Conservation (phyloP, 2,797 vertebrate genomes). For the Cygnus olor region DNA sequence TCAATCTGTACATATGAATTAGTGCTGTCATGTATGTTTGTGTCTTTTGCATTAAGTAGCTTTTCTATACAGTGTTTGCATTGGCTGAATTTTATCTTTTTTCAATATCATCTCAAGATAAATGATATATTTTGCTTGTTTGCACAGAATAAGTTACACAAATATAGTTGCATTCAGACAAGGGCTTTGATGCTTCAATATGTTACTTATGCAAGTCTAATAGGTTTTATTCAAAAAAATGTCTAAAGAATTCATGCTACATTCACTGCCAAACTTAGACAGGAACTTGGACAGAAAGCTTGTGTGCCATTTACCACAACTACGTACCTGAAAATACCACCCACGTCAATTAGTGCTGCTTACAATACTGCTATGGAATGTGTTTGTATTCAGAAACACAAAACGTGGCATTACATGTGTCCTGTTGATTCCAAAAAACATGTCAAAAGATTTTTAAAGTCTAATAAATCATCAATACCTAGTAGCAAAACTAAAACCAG, state of each 20-base stretch:
- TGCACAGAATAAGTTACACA: not conserved
- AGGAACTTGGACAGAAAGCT: not conserved
- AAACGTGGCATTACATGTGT: not conserved
- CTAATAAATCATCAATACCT: not conserved
- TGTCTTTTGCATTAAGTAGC: not conserved
- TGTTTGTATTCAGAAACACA: not conserved
- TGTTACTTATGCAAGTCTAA: not conserved
- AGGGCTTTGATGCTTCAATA: not conserved
- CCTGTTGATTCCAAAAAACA: not conserved
- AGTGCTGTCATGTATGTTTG: not conserved
- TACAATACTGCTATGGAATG: not conserved
- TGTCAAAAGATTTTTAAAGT: not conserved
- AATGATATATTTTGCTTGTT: not conserved
- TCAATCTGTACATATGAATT: not conserved
- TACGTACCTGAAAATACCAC: not conserved
- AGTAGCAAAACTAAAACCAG: not conserved
- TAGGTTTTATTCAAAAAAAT: not conserved
- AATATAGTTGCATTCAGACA: not conserved
- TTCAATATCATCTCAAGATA: not conserved
- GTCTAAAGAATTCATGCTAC: not conserved
- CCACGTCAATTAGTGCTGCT: not conserved
- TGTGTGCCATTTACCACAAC: accelerated
- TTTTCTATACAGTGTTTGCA: not conserved
- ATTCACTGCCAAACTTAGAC: accelerated
- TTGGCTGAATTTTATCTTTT: not conserved